phyloP scores from a whole-genome alignment of 2,888 invertebrate species.

The Hyposoter didymator region DNA sequence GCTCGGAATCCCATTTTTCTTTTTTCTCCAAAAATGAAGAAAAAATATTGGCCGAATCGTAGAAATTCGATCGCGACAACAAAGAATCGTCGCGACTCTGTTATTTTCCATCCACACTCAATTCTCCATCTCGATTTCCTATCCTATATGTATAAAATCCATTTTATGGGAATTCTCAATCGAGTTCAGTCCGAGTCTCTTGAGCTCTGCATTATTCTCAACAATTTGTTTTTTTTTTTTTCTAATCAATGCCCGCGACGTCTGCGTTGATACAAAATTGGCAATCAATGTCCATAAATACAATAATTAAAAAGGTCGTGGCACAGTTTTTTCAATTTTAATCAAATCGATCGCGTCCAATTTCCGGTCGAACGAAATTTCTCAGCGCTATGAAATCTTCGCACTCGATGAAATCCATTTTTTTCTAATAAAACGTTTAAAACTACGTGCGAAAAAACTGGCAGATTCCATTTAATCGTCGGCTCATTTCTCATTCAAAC shows the following conservation, averaged over 20 bases:
- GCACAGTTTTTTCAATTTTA: neutral
- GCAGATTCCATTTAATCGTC: too few relatives aligned
- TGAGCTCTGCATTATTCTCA: neutral
- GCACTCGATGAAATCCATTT: too few relatives aligned
- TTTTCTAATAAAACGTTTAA: neutral
- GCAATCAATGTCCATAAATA: neutral
- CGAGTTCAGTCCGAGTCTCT: neutral
- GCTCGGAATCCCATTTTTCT: constrained; percentile 9
- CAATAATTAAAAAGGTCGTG: neutral
- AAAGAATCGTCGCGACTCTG: neutral
- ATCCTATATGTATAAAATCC: constrained; percentile 4
- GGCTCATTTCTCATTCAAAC: neutral
- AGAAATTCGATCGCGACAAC: neutral
- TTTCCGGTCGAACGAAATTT: neutral
- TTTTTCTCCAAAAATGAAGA: constrained; percentile 5
- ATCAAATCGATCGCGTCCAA: neutral
- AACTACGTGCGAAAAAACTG: neutral
- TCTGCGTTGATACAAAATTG: neutral
- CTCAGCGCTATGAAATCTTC: too few relatives aligned
- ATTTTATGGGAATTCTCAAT: neutral
- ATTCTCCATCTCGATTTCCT: constrained; percentile 2
- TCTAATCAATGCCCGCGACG: neutral
- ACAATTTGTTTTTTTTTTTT: neutral
- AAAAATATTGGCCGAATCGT: neutral
- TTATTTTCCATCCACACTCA: neutral